Conservation (phyloP, 2,888 invertebrate genomes). For the Entomobrya proxima region DNA sequence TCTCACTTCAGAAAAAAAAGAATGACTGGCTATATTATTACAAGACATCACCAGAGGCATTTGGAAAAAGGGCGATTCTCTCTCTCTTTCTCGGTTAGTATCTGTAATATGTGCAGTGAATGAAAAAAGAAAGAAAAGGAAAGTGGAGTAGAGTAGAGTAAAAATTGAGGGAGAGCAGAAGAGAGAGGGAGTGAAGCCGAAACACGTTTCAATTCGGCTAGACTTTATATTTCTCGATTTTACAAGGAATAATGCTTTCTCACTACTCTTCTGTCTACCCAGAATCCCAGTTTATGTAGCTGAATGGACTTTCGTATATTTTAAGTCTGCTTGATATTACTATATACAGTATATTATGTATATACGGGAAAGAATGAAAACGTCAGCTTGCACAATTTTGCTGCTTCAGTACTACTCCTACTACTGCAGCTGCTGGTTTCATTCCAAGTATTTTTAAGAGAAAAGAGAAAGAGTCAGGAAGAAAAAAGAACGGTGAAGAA, state of each 20-base stretch:
- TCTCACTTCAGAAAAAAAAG: too few species aligned
- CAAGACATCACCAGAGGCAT: not conserved
- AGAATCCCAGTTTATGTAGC: too few species aligned
- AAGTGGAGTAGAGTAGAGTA: too few species aligned
- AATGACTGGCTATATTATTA: too few species aligned
- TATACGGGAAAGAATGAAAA: constrained; percentile 12
- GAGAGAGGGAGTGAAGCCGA: constrained; percentile 1
- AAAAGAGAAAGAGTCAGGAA: constrained; percentile 16
- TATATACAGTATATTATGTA: too few species aligned
- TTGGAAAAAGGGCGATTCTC: not conserved
- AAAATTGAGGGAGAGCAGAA: not conserved
- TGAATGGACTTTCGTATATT: too few species aligned
- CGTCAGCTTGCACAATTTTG: constrained; percentile 39
- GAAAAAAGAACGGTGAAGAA: not conserved
- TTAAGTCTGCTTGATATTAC: too few species aligned
- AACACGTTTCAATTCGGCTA: constrained; percentile 36
- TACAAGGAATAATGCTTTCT: not conserved
- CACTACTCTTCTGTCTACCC: not conserved
- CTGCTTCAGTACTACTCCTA: not conserved
- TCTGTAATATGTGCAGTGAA: not conserved
- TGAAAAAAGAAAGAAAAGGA: not conserved
- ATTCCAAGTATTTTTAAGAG: constrained; percentile 31
- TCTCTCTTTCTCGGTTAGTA: not conserved
- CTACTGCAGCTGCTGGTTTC: not conserved
- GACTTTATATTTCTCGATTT: not conserved